Evolutionary conservation across 1,140 invertebrate species (phyloP), one percentile per base, ranked within the genome.

Genomic region (Acromyrmex charruanus): DNA sequence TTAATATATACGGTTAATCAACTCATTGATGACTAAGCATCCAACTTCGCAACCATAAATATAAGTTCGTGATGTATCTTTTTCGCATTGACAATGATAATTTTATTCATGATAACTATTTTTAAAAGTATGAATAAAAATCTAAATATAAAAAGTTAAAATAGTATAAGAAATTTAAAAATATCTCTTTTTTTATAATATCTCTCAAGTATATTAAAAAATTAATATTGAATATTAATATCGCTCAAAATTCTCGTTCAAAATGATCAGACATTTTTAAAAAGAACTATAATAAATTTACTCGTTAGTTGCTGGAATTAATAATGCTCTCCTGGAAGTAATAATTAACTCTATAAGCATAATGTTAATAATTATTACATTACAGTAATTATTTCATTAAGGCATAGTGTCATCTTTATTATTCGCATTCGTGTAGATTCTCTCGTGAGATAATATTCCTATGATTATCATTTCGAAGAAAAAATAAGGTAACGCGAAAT

Each of bases 371-470:
- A 77, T 61, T 9, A 25, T 75, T 58, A 74, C 10, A 58, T 39
- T 61, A 61, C 5, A 4, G 21, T 77, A 61, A 61, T 77, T 77
- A 21, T 80, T 80, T 51, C 53, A 66, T 80, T 80, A 68, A 25
- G 10, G 25, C 14, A 51, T 31, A n/a, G 1, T 7, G 18, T 79
- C 5, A 49, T 69, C n/a, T 66, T 12, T 68, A 51, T 31, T 74
- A 53, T 44, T 61, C 10, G 10, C 16, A 28, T 21, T 66, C n/a
- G 25, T 69, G 21, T 49, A 21, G 14, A 44, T 25, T 4, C 9
- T 72, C 18, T 49, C 3, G 10, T 7, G 14, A 59, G 55, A 82
- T 74, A 74, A 61, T 51, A 61, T 72, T 81, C 35, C 35, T 53
- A 81, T 58, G 5, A 66, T 66, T 25, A 25, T 55, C 44, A 68